Percentiles rank a stretch among this genome's conserved stretches.
phyloP scores from a whole-genome alignment of 1,140 invertebrate species.

The Pantala flavescens region DNA sequence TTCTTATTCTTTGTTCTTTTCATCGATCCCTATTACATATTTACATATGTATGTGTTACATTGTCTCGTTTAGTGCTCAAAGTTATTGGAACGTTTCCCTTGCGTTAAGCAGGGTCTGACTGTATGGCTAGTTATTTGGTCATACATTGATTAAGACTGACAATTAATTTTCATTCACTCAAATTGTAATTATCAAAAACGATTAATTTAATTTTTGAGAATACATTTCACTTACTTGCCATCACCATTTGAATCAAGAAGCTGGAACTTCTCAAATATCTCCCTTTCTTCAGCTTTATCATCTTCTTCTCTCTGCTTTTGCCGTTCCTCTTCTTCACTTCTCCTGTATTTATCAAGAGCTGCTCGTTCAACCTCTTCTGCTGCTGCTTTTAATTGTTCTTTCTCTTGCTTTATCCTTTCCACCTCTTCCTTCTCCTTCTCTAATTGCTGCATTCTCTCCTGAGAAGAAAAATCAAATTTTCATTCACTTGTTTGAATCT shows the following conservation, averaged over 20 bases:
- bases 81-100: too few species aligned
- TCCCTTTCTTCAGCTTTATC: slow-evolving; percentile 45
- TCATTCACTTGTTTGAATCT: neutral
- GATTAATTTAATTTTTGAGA: too few species aligned
- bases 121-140: too few species aligned
- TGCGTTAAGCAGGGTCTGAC: too few species aligned
- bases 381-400: slow-evolving; percentile 54
- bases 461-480: slow-evolving; percentile 24
- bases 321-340: slow-evolving; percentile 50
- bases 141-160: too few species aligned
- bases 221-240: slow-evolving; percentile 40
- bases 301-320: slow-evolving; percentile 47
- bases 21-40: too few species aligned
- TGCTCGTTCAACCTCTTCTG: slow-evolving; percentile 60
- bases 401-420: slow-evolving; percentile 60
- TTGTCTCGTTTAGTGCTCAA: too few species aligned
- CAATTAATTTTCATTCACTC: too few species aligned
- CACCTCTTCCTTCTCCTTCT: slow-evolving; percentile 59
- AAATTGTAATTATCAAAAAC: too few species aligned
- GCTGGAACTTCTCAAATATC: slow-evolving; percentile 57
- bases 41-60: too few species aligned
- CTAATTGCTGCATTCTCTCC: slow-evolving; percentile 53
- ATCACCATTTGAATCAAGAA: slow-evolving; percentile 68
- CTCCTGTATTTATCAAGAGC: slow-evolving; percentile 66
- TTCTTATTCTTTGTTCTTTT: too few species aligned